Evolutionary conservation across 2,113 vertebrate genomes (phyloP), one percentile per base, ranked within the genome.

Genomic region (Merops nubicus): DNA sequence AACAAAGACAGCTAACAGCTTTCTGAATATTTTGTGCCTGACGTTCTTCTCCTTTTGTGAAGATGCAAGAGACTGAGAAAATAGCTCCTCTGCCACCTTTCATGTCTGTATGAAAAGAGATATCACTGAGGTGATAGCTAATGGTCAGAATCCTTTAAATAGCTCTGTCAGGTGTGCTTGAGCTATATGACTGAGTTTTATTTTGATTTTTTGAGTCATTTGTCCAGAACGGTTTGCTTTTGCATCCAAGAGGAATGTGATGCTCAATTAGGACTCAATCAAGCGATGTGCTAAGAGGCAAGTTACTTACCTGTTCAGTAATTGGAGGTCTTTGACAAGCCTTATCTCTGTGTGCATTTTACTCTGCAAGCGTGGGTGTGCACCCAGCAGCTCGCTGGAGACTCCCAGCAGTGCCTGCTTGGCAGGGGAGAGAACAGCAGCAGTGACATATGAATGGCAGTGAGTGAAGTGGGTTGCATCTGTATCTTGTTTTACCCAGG

Each of bases 111-210:
- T 65, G 70, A 88, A 79, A 95, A 96, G 83, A 48, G 85, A 40
- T 88, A 80, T 36, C 47, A 84, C 54, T 16, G 38, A 95, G 79
- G 75, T 82, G 93, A 73, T 68, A 86, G 38, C 91, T 96, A 96
- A 96, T 95, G 88, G 84, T 85, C 79, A 93, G 94, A 91, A 93
- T 94, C 92, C 63, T 94, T 95, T 94, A 93, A 95, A 96, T 82
- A 89, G 85, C 76, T 92, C 90, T 94, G 86, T 89, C 91, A 93
- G 88, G 79, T 8, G 0, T 86, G 73, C 91, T 91, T 93, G 84
- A 96, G 78, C 80, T 94, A 79, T 74, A 68, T 67, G 75, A 92
- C 86, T 94, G 88, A 53, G 90, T 96, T 95, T 96, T 93, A 95
- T 96, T 97, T 91, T 76, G 79, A n/a, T 59, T 93, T 83, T 63